These are phyloP conservation scores for Peromyscus leucopus DNA, from an alignment of 2,113 vertebrate genomes.

Conservation along the genomic window DNA sequence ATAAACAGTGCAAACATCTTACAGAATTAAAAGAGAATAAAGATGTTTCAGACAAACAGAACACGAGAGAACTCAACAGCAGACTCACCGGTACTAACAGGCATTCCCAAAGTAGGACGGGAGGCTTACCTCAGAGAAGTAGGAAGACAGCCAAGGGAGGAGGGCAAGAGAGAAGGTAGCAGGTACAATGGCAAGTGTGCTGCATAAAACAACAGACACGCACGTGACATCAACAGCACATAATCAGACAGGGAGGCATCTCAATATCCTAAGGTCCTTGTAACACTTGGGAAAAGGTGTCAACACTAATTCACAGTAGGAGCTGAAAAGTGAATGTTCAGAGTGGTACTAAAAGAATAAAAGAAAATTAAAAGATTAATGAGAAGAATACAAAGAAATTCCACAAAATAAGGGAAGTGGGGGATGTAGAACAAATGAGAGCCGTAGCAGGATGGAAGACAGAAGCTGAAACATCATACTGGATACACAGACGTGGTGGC, in stretches of 20 bases:
- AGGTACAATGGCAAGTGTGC: neutral
- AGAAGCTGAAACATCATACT: neutral
- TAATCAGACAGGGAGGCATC: neutral
- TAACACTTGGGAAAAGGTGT: neutral
- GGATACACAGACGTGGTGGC: neutral
- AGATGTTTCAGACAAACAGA: slow-evolving; percentile 25
- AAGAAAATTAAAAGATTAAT: neutral
- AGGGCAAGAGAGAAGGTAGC: neutral
- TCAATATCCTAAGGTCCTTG: neutral
- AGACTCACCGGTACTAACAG: neutral
- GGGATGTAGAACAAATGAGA: neutral
- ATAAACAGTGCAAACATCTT: slow-evolving; percentile 18
- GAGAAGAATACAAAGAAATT: slow-evolving; percentile 10
- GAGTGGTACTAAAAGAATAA: neutral
- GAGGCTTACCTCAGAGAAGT: neutral
- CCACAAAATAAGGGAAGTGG: neutral
- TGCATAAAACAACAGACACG: neutral
- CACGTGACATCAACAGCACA: neutral
- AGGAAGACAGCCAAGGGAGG: neutral
- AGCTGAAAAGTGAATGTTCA: neutral
- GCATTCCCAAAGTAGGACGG: neutral
- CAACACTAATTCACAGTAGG: neutral
- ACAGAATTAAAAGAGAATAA: slow-evolving; percentile 53
- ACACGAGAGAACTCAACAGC: neutral
- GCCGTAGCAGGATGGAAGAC: neutral